Percentiles rank a stretch among this genome's conserved stretches.
These are phyloP conservation scores for Mycalesis mineus DNA, from an alignment of 2,888 invertebrate genomes.

Conservation along the genomic window DNA sequence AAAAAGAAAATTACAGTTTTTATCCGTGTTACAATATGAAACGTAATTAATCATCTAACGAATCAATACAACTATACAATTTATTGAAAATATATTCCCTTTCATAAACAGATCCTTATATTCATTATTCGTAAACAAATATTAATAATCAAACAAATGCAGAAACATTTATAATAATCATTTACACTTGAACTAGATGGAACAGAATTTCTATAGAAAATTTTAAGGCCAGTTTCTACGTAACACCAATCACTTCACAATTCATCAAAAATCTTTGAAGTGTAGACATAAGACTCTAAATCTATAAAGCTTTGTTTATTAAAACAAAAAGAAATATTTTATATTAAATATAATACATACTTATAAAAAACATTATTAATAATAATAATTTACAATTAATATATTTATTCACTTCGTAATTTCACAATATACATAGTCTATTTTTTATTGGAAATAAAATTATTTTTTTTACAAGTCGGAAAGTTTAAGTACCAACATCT, in stretches of 20 bases:
- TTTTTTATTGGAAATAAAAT: slow-evolving; percentile 42
- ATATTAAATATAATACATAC: slow-evolving; percentile 28
- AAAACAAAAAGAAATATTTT: slow-evolving; percentile 39
- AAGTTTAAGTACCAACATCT: slow-evolving; percentile 64
- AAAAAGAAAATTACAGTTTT: neutral
- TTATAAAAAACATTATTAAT: slow-evolving; percentile 58
- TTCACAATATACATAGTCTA: slow-evolving; percentile 35
- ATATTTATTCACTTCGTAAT: slow-evolving; percentile 40
- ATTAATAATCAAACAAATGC: slow-evolving; percentile 2
- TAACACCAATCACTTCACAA: slow-evolving; percentile 51
- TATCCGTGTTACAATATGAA: neutral
- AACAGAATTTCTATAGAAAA: slow-evolving; percentile 24
- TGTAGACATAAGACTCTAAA: slow-evolving; percentile 46
- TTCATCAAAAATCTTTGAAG: slow-evolving; percentile 45
- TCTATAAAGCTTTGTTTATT: slow-evolving; percentile 47
- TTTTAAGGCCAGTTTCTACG: slow-evolving; percentile 33
- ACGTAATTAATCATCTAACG: neutral
- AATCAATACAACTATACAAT: neutral
- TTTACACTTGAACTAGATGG: slow-evolving; percentile 10
- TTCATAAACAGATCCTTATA: slow-evolving; percentile 15
- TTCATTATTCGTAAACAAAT: slow-evolving; percentile 2
- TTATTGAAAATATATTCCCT: slow-evolving; percentile 4
- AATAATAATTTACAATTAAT: slow-evolving; percentile 59
- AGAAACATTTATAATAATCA: neutral
- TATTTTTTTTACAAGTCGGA: slow-evolving; percentile 31